Conservation (phyloP, 2,888 invertebrate species). For the Ethmia dodecea region DNA sequence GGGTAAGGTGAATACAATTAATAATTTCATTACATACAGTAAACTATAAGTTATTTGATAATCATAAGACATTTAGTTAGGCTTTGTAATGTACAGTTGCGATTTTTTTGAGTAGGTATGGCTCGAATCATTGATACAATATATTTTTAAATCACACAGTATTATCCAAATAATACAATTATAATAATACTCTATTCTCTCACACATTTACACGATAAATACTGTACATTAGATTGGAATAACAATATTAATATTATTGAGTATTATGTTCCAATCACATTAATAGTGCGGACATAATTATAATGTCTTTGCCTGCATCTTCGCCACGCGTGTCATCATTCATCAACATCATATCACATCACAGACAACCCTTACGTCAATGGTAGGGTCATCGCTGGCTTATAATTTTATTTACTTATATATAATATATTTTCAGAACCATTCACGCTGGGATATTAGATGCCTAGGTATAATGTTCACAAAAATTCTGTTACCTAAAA, state of each 20-base stretch:
- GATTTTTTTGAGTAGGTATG: conserved; percentile 36
- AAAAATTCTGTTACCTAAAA: too few relatives aligned
- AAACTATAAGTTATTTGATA: conserved; percentile 44
- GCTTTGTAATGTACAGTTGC: conserved; percentile 37
- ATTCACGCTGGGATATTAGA: too few relatives aligned
- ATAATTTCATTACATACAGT: conserved; percentile 23
- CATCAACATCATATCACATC: too few relatives aligned
- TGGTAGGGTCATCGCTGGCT: too few relatives aligned
- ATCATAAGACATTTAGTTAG: conserved; percentile 74
- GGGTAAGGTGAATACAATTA: conserved; percentile 44
- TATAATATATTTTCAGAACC: too few relatives aligned
- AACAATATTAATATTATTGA: conserved; percentile 6
- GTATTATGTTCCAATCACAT: conserved; percentile 7
- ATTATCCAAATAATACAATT: conserved; percentile 6
- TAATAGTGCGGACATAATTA: conserved; percentile 2
- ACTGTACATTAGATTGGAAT: conserved; percentile 6
- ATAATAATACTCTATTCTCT: conserved; percentile 34
- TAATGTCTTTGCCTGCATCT: too few relatives aligned
- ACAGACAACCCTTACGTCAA: too few relatives aligned
- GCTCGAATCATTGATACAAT: conserved; percentile 60
- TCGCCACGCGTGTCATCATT: too few relatives aligned
- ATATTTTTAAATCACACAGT: conserved; percentile 27
- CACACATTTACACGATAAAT: conserved; percentile 31
- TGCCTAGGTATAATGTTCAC: too few relatives aligned
- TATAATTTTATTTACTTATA: too few relatives aligned